Conservation (phyloP, 1,140 invertebrate genomes). For the Conopomorpha cramerella region DNA sequence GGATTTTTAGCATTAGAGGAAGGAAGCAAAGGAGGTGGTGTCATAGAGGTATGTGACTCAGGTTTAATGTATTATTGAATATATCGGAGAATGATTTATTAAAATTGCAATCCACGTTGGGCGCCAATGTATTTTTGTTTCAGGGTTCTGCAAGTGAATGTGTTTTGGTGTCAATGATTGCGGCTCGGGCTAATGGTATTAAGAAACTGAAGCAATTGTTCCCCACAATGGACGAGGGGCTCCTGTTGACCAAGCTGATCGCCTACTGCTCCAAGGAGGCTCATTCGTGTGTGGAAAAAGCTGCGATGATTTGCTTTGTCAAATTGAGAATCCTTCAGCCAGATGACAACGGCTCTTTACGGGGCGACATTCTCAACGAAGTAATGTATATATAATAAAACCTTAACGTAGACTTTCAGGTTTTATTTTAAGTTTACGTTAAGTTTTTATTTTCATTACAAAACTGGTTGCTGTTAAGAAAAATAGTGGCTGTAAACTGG, state of each 20-base stretch:
- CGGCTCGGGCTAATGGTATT: slow-evolving; percentile 92
- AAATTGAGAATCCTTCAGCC: slow-evolving; percentile 96
- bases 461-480: too few relatives aligned
- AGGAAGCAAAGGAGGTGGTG: slow-evolving; percentile 87
- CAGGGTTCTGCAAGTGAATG: slow-evolving; percentile 98
- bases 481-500: too few relatives aligned
- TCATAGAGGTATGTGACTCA: slow-evolving; percentile 75
- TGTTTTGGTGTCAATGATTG: slow-evolving; percentile 92
- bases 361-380: slow-evolving; percentile 83
- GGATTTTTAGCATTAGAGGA: slow-evolving; percentile 83
- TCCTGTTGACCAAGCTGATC: slow-evolving; percentile 93
- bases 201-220: slow-evolving; percentile 87
- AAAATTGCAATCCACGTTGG: too few relatives aligned
- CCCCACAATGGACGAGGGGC: slow-evolving; percentile 92
- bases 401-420: too few relatives aligned
- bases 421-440: too few relatives aligned
- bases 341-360: slow-evolving; percentile 88
- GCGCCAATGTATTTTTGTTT: slow-evolving; percentile 7
- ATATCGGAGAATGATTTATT: too few relatives aligned
- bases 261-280: slow-evolving; percentile 93
- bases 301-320: slow-evolving; percentile 98
- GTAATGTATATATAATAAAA: too few relatives aligned
- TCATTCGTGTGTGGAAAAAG: slow-evolving; percentile 99
- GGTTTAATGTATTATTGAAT: slow-evolving; percentile 1
- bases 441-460: too few relatives aligned